Conservation (phyloP, 2,888 invertebrate genomes). For the Cantharis flavilabris region DNA sequence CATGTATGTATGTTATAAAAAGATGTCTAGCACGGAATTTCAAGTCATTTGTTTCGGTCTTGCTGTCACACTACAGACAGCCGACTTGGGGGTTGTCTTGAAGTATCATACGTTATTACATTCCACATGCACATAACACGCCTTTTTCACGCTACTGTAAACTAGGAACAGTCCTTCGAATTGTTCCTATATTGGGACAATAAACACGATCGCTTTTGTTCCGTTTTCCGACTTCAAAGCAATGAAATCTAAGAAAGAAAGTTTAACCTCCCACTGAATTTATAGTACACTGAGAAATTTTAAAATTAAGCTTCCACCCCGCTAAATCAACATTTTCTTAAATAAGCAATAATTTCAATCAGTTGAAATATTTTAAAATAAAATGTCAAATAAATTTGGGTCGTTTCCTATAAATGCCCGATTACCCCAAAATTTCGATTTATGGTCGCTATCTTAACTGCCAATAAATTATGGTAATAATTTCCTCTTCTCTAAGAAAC, state of each 20-base stretch:
- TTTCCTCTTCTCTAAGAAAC: conserved; percentile 25
- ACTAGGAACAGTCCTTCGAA: conserved; percentile 38
- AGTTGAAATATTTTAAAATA: conserved; percentile 21
- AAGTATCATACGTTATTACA: conserved; percentile 46
- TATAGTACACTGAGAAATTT: not conserved
- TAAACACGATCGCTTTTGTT: conserved; percentile 24
- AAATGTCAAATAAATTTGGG: conserved; percentile 27
- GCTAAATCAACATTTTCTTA: not conserved
- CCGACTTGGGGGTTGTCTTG: conserved; percentile 35
- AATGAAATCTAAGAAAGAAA: not conserved
- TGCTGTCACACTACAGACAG: conserved; percentile 44
- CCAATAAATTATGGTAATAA: conserved; percentile 33
- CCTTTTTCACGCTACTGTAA: conserved; percentile 41
- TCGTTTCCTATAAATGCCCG: conserved; percentile 18
- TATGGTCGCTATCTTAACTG: conserved; percentile 24
- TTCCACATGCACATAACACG: conserved; percentile 44
- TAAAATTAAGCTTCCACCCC: not conserved
- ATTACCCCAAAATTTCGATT: conserved; percentile 26
- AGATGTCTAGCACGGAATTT: conserved; percentile 40
- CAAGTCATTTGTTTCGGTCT: conserved; percentile 51
- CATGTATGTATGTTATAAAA: conserved; percentile 33
- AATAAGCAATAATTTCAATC: not conserved
- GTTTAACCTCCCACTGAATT: not conserved
- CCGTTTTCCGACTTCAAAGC: conserved; percentile 5
- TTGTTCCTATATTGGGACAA: conserved; percentile 36